Percentiles rank a stretch among this genome's conserved stretches.
Conservation (phyloP, 2,113 vertebrate genomes). For the Astur gentilis region DNA sequence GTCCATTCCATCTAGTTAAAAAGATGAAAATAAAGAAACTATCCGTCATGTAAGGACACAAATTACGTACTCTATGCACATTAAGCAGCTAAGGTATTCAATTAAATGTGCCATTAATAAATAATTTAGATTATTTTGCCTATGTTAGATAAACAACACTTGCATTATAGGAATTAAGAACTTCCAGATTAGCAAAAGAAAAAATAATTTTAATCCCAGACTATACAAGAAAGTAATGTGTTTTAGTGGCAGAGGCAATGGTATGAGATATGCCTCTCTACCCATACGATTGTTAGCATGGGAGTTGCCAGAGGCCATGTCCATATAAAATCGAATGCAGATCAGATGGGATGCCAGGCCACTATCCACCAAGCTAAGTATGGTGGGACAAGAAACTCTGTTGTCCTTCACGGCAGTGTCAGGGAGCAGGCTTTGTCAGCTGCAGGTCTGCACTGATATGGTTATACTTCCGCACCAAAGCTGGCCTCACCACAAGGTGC, state of each 20-base stretch:
- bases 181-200: background rate
- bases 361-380: background rate
- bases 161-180: background rate
- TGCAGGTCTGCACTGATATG: background rate
- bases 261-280: background rate
- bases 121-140: slow-evolving; percentile 10
- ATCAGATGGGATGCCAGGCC: no score
- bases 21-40: background rate
- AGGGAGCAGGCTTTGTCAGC: background rate
- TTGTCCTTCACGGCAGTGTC: background rate
- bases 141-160: slow-evolving; percentile 7
- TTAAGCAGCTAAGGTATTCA: background rate
- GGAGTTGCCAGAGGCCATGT: background rate
- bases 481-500: background rate
- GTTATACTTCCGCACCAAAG: background rate
- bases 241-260: background rate
- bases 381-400: background rate
- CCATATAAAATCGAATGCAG: background rate
- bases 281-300: background rate
- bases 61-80: background rate
- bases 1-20: background rate
- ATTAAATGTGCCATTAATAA: slow-evolving; percentile 29
- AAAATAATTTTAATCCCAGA: background rate
- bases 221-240: background rate
- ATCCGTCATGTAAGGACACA: background rate